Evolutionary conservation across 2,888 invertebrate genomes (phyloP).

Genomic region (Andrena haemorrhoa): DNA sequence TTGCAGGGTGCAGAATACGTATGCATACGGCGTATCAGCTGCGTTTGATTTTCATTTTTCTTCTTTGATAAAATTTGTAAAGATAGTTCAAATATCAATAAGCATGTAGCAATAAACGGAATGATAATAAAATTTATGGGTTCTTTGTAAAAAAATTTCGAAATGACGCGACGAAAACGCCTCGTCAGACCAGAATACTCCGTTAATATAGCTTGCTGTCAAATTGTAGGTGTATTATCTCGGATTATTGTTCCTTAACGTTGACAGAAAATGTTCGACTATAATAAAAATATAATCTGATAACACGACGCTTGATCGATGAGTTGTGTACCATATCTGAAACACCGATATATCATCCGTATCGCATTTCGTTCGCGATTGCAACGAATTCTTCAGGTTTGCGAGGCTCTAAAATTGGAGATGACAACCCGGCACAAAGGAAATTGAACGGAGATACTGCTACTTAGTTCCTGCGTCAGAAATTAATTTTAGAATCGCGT

Average conservation of each 20-base stretch:
- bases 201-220: too few relatives aligned
- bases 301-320: not conserved
- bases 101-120: too few relatives aligned
- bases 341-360: not conserved
- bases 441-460: not conserved
- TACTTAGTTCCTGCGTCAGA: not conserved
- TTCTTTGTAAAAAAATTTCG: too few relatives aligned
- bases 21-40: too few relatives aligned
- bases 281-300: not conserved
- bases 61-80: too few relatives aligned
- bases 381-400: not conserved
- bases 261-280: not conserved
- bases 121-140: too few relatives aligned
- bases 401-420: not conserved
- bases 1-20: too few relatives aligned
- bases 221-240: slow-evolving; percentile 3
- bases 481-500: slow-evolving; percentile 26
- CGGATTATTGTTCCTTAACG: not conserved
- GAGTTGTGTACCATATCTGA: too few relatives aligned
- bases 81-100: too few relatives aligned
- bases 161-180: too few relatives aligned
- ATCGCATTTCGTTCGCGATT: not conserved
- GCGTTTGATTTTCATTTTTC: too few relatives aligned
- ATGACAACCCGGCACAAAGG: not conserved
- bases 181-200: too few relatives aligned